A percentile compares a stretch with the other conserved stretches of the same genome.
These are phyloP conservation scores for Siphlonurus alternatus DNA, from an alignment of 2,888 invertebrate genomes.

Conservation along the genomic window DNA sequence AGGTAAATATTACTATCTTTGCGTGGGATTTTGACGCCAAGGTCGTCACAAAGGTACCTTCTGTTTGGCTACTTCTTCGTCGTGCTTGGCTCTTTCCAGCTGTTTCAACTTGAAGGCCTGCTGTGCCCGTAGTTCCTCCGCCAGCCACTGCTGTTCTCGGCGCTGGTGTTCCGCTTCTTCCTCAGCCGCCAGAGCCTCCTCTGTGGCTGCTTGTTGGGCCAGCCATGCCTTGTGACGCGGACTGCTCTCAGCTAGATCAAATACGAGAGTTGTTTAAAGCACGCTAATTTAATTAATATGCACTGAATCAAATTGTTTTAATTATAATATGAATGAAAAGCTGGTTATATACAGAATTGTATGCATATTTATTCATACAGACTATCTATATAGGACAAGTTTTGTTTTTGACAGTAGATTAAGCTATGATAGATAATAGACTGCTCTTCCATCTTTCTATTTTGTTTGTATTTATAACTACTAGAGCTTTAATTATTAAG, in stretches of 20 bases:
- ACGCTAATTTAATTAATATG: too few relatives aligned
- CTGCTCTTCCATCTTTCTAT: too few relatives aligned
- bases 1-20: too few relatives aligned
- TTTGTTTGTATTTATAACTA: too few relatives aligned
- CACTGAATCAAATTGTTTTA: not conserved
- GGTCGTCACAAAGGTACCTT: too few relatives aligned
- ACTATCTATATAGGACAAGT: not conserved
- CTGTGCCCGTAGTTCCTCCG: not conserved
- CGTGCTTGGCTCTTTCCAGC: not conserved
- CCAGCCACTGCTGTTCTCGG: not conserved
- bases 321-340: not conserved
- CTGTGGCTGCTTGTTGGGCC: not conserved
- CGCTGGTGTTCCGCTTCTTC: not conserved
- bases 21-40: too few relatives aligned
- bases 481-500: too few relatives aligned
- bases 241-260: not conserved
- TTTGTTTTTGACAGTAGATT: not conserved
- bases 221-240: not conserved
- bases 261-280: not conserved
- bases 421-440: too few relatives aligned
- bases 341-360: not conserved
- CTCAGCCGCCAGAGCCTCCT: not conserved
- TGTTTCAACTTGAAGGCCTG: not conserved
- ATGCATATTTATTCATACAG: not conserved
- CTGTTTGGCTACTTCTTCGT: not conserved